A percentile compares a stretch with the other conserved stretches of the same genome.
These are phyloP conservation scores for Pseudochirops corinnae DNA, from an alignment of 2,797 vertebrate species.

Conservation along the genomic window DNA sequence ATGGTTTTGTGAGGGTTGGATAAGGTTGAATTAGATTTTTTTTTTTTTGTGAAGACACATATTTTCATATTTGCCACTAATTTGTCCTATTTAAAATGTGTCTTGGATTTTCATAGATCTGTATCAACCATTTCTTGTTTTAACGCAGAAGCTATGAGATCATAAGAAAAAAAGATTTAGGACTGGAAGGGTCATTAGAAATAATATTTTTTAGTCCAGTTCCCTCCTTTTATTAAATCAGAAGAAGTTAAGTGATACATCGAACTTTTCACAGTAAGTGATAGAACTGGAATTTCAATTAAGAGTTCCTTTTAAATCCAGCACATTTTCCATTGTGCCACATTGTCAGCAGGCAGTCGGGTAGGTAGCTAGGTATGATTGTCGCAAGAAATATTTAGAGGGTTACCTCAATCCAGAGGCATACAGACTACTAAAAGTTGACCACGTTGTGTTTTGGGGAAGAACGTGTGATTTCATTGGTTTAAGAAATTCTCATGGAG, in stretches of 20 bases:
- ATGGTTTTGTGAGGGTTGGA: background rate
- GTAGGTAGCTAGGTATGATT: background rate
- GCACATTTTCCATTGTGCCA: background rate
- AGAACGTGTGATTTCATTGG: background rate
- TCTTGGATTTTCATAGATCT: background rate
- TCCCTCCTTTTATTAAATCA: background rate
- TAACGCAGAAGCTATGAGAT: background rate
- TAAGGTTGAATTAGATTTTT: background rate
- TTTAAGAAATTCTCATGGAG: background rate
- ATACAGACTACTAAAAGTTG: background rate
- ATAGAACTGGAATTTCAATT: background rate
- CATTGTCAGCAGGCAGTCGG: background rate
- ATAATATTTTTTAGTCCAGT: background rate
- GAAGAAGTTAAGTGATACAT: background rate
- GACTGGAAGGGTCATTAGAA: background rate
- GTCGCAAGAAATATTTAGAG: background rate
- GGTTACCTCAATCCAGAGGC: background rate
- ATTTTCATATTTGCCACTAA: background rate
- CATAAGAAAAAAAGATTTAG: background rate
- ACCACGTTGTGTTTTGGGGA: background rate
- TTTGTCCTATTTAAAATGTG: background rate
- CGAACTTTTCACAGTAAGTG: background rate
- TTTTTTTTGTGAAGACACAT: background rate
- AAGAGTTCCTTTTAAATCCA: background rate
- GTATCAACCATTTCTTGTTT: background rate